Conservation (phyloP, 2,888 invertebrate species). For the Eugnorisma glareosa region DNA sequence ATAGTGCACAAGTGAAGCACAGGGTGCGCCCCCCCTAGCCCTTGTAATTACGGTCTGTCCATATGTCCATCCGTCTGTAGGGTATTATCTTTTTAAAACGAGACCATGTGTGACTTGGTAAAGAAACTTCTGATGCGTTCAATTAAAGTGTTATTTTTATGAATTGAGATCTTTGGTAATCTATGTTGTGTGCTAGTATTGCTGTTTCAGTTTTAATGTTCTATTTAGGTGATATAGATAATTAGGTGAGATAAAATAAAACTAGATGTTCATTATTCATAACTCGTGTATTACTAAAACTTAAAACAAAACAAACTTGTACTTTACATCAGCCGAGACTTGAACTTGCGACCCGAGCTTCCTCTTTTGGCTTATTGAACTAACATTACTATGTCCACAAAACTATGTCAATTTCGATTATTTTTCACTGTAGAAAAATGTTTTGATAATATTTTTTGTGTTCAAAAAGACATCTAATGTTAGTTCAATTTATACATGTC, state of each 20-base stretch:
- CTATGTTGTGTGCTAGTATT: neutral
- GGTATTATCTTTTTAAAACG: neutral
- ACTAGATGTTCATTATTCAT: conserved; percentile 44
- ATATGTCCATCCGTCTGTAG: neutral
- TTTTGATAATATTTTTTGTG: conserved; percentile 30
- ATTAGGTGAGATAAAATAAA: conserved; percentile 49
- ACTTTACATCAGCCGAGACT: conserved; percentile 56
- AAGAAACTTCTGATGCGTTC: neutral
- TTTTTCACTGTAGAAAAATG: conserved; percentile 18
- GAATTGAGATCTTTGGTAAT: neutral
- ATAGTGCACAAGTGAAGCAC: neutral
- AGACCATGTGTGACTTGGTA: neutral
- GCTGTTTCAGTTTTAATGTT: neutral
- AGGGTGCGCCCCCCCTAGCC: neutral
- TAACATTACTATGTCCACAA: conserved; percentile 44
- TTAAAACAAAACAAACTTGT: conserved; percentile 70
- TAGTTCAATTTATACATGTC: conserved; percentile 40
- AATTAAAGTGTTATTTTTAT: neutral
- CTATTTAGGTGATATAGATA: neutral
- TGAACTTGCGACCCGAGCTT: conserved; percentile 31
- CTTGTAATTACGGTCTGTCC: neutral
- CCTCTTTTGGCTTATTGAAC: conserved; percentile 40
- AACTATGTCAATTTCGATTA: conserved; percentile 22
- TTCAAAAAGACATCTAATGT: conserved; percentile 24
- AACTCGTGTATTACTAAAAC: conserved; percentile 68